A percentile compares a stretch with the other conserved stretches of the same genome.
phyloP scores from a whole-genome alignment of 2,113 vertebrate species.

The Coreoperca whiteheadi region DNA sequence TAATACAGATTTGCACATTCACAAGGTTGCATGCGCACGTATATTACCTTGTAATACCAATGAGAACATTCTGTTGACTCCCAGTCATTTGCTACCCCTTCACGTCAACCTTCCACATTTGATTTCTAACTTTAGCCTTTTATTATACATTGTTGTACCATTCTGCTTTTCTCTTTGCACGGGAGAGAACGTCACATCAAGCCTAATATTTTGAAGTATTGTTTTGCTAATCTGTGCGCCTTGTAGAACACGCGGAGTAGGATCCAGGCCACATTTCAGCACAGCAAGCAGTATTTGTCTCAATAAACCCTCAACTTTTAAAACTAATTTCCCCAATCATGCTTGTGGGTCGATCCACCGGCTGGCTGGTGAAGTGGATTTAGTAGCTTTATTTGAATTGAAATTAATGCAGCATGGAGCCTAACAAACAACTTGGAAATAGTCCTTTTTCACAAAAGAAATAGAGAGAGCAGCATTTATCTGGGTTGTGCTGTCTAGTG shows the following conservation, averaged over 20 bases:
- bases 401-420: constrained; percentile 46
- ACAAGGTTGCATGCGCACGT: background rate
- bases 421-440: background rate
- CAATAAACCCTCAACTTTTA: constrained; percentile 51
- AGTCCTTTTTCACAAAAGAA: constrained; percentile 1
- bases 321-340: constrained; percentile 16
- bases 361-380: constrained; percentile 46
- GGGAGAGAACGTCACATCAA: constrained; percentile 2
- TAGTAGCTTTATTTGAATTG: constrained; percentile 19
- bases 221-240: constrained; percentile 34
- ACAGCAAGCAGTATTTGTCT: constrained; percentile 31
- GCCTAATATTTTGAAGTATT: constrained; percentile 7
- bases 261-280: constrained; percentile 40
- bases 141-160: background rate
- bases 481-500: constrained; percentile 33
- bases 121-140: background rate
- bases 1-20: background rate
- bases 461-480: constrained; percentile 44
- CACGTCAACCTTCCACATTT: background rate
- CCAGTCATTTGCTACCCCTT: background rate
- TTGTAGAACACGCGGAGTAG: constrained; percentile 19
- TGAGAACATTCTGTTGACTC: background rate
- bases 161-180: constrained; percentile 8
- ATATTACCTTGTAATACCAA: background rate
- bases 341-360: constrained; percentile 18